phyloP scores from a whole-genome alignment of 2,888 invertebrate genomes.

The Sinotaia quadrata region DNA sequence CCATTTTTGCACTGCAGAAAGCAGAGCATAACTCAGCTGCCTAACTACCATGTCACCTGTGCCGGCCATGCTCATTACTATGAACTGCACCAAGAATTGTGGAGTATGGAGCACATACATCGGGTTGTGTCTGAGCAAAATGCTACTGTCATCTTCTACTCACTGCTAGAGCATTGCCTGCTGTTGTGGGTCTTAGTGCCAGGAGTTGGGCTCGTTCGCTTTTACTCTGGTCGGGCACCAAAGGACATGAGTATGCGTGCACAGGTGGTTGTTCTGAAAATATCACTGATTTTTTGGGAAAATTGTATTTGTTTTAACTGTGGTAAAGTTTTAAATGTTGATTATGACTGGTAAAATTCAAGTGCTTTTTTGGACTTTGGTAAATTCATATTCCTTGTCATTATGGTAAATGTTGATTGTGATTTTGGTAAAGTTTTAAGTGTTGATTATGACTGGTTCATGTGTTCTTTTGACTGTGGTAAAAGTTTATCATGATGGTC shows the following conservation, averaged over 20 bases:
- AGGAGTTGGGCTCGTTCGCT: conserved; percentile 57
- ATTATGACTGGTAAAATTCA: background rate
- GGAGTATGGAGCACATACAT: conserved; percentile 58
- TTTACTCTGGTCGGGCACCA: conserved; percentile 49
- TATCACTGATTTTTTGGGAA: too few species aligned
- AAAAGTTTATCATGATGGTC: conserved; percentile 50
- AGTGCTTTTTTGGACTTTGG: background rate
- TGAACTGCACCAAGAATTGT: conserved; percentile 43
- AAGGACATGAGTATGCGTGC: conserved; percentile 45
- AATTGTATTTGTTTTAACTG: too few species aligned
- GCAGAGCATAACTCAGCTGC: conserved; percentile 50
- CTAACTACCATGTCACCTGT: conserved; percentile 46
- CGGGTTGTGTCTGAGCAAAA: conserved; percentile 60
- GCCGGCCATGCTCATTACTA: conserved; percentile 11
- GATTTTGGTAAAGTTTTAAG: background rate
- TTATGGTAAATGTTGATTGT: too few species aligned
- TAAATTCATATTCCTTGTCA: background rate
- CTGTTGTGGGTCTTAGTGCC: conserved; percentile 67
- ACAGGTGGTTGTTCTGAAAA: conserved; percentile 41
- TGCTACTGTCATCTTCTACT: conserved; percentile 65
- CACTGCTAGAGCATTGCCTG: conserved; percentile 54
- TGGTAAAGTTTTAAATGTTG: background rate
- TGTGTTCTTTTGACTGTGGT: background rate
- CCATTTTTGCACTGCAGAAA: too few species aligned
- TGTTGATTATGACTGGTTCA: background rate